phyloP scores from a whole-genome alignment of 2,797 vertebrate species.

The Trachops cirrhosus region DNA sequence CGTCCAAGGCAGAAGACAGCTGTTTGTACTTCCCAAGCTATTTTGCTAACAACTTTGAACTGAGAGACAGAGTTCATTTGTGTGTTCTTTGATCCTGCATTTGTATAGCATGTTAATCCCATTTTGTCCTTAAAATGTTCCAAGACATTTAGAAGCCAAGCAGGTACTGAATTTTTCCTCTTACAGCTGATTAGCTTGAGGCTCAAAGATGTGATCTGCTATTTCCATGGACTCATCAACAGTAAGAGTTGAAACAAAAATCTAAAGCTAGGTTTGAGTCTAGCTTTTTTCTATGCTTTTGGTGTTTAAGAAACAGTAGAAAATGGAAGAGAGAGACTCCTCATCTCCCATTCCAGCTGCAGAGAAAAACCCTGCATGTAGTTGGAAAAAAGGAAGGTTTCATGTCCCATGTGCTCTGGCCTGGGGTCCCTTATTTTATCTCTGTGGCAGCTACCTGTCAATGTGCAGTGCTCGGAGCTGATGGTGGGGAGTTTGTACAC shows the following conservation, averaged over 20 bases:
- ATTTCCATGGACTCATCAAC: accelerated
- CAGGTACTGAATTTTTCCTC: background rate
- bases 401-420: slow-evolving; percentile 71
- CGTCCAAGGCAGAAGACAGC: background rate
- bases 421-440: slow-evolving; percentile 82
- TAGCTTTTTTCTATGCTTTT: background rate
- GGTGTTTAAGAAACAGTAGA: slow-evolving; percentile 30
- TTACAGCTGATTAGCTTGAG: background rate
- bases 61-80: background rate
- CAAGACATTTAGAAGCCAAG: slow-evolving; percentile 49
- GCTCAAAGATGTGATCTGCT: background rate
- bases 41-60: background rate
- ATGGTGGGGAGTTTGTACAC: slow-evolving; percentile 82
- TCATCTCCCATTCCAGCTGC: slow-evolving; percentile 54
- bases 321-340: background rate
- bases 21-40: background rate
- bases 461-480: slow-evolving; percentile 77
- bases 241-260: background rate
- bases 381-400: slow-evolving; percentile 79
- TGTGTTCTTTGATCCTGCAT: background rate
- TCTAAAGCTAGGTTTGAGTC: background rate
- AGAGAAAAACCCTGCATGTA: slow-evolving; percentile 72
- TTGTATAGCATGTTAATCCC: background rate
- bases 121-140: background rate
- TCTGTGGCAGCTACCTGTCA: slow-evolving; percentile 82